A percentile compares a stretch with the other conserved stretches of the same genome.
phyloP scores from a whole-genome alignment of 1,140 invertebrate genomes.

The Ptiloglossa arizonensis region DNA sequence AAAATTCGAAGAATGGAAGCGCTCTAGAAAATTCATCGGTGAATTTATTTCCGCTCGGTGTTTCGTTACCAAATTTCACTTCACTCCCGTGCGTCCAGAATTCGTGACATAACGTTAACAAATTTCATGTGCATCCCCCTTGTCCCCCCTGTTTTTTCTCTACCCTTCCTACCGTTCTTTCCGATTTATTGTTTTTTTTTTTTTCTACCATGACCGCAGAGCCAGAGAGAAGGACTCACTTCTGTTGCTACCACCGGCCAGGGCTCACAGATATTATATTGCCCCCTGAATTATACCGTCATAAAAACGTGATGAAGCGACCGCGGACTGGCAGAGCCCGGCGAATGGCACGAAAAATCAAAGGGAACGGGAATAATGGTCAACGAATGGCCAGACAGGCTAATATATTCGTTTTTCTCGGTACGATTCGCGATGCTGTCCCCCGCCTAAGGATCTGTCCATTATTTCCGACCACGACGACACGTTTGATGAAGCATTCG shows the following conservation, averaged over 20 bases:
- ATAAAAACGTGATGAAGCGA: slow-evolving; percentile 67
- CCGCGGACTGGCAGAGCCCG: slow-evolving; percentile 33
- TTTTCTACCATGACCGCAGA: background rate
- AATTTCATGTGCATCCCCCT: background rate
- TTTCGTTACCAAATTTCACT: background rate
- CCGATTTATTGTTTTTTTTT: slow-evolving; percentile 27
- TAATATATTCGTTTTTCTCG: slow-evolving; percentile 52
- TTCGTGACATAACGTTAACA: slow-evolving; percentile 8
- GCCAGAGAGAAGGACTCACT: background rate
- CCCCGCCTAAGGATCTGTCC: slow-evolving; percentile 1
- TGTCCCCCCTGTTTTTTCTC: slow-evolving; percentile 5
- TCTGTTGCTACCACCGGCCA: slow-evolving; percentile 45
- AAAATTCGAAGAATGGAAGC: too few relatives aligned
- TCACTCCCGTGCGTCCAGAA: background rate
- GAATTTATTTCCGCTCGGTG: background rate
- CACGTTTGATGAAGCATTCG: slow-evolving; percentile 5
- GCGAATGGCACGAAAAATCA: slow-evolving; percentile 64
- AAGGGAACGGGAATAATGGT: slow-evolving; percentile 55
- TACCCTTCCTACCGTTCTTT: background rate
- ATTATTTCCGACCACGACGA: background rate
- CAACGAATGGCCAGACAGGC: slow-evolving; percentile 34
- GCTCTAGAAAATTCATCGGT: background rate
- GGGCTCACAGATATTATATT: slow-evolving; percentile 59
- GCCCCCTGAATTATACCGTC: slow-evolving; percentile 63
- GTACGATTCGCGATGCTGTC: slow-evolving; percentile 24